Evolutionary conservation across 2,113 vertebrate genomes (phyloP).

Genomic region (Eptatretus burgeri): DNA sequence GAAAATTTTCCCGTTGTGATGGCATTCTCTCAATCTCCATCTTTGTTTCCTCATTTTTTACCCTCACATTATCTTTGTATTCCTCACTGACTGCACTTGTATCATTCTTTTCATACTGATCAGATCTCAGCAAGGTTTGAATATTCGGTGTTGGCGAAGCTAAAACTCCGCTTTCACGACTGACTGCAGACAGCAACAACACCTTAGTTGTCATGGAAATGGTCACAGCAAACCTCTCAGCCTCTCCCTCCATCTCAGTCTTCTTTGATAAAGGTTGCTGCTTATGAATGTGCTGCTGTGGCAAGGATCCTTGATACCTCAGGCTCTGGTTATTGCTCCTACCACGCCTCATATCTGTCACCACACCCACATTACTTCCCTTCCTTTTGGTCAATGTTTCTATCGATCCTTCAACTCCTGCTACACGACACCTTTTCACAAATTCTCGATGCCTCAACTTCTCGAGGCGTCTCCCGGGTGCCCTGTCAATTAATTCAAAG

Average conservation of each 20-base stretch:
- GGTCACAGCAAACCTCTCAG: too few species aligned
- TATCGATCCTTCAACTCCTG: slow-evolving; percentile 29
- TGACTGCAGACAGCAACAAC: too few species aligned
- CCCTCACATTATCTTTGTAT: slow-evolving; percentile 22
- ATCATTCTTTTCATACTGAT: slow-evolving; percentile 48
- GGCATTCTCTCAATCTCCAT: slow-evolving; percentile 34
- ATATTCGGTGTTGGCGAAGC: too few species aligned
- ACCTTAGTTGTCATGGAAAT: too few species aligned
- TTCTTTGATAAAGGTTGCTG: too few species aligned
- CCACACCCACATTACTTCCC: slow-evolving; percentile 11
- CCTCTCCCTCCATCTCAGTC: too few species aligned
- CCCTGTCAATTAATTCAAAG: slow-evolving; percentile 73
- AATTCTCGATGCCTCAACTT: slow-evolving; percentile 76
- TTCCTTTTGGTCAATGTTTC: slow-evolving; percentile 10
- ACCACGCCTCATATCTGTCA: slow-evolving; percentile 10
- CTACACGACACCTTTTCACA: slow-evolving; percentile 56
- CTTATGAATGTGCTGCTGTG: too few species aligned
- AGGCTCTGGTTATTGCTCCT: slow-evolving; percentile 15
- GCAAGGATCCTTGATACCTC: slow-evolving; percentile 20
- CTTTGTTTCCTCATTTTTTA: slow-evolving; percentile 36
- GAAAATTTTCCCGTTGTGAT: slow-evolving; percentile 9
- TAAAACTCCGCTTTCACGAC: too few species aligned
- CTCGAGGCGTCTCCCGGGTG: slow-evolving; percentile 54
- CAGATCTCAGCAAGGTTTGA: slow-evolving; percentile 12
- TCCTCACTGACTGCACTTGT: slow-evolving; percentile 27